Evolutionary conservation across 2,888 invertebrate species (phyloP).

Genomic region (Epinotia nisella): DNA sequence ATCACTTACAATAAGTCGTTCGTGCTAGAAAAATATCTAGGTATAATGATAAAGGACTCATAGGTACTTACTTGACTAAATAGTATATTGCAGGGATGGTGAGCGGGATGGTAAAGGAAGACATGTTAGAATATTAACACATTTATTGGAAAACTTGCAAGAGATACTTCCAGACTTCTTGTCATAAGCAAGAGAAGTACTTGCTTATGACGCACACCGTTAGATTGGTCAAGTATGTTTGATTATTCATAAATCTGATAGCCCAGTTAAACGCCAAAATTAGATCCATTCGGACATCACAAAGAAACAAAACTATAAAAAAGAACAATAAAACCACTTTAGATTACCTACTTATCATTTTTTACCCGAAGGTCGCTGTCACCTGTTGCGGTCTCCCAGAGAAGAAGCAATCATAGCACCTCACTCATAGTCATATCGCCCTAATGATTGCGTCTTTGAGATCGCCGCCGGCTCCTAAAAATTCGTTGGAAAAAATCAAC

Average conservation of each 20-base stretch:
- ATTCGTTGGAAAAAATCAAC: constrained; percentile 63
- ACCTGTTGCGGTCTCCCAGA: constrained; percentile 68
- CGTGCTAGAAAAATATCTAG: no score
- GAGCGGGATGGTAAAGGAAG: no score
- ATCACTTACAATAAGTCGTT: no score
- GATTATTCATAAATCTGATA: not conserved
- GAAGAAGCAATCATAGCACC: constrained; percentile 72
- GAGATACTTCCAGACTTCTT: no score
- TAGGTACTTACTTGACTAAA: not conserved
- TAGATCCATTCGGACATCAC: constrained; percentile 11
- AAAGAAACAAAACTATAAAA: constrained; percentile 37
- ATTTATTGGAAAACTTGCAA: no score
- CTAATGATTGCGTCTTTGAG: constrained; percentile 71
- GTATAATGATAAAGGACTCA: no score
- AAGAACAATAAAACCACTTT: constrained; percentile 47
- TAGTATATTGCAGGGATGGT: no score
- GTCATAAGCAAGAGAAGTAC: no score
- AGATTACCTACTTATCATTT: constrained; percentile 47
- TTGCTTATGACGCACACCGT: not conserved
- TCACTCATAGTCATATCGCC: constrained; percentile 54
- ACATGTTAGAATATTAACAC: no score
- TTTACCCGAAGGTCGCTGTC: constrained; percentile 57
- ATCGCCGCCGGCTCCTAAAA: constrained; percentile 62
- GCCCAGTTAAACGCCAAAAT: constrained; percentile 20
- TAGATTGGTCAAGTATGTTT: not conserved